Evolutionary conservation across 2,797 vertebrate species (phyloP), one percentile per base, ranked within the genome.

Genomic region (Ctenosaura bakeri): DNA sequence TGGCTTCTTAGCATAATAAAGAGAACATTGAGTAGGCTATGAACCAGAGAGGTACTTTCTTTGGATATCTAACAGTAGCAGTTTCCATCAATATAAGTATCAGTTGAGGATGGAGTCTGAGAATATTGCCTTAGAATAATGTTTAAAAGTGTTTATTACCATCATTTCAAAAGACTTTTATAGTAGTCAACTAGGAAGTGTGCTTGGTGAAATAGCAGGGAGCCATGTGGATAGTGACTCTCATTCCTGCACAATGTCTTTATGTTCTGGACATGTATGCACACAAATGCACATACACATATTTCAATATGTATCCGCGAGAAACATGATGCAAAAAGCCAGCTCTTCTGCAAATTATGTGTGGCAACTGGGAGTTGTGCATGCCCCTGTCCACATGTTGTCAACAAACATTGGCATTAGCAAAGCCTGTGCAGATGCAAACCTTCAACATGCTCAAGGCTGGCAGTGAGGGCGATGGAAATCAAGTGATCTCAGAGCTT

Each of bases 1-100:
- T 82, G 73, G 83, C 76, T 93, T 89, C 66, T 90, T 87, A 94
- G 93, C 35, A 83, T 78, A 92, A 87, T 89, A 91, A 95, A 95
- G 92, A 90, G 90, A 94, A 89, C 88, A 76, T 4, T 83, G 64
- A 89, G 56, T 71, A 89, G 92, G 95, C 89, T 93, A 7, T 86
- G 86, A 24, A 95, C 59, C 77, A 93, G 93, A 94, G 56, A 89
- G 20, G 32, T 90, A 87, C 94, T 77, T 90, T 56, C 94, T 94
- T 90, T 66, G 90, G 76, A 35, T 85, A 92, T 90, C 76, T 90
- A 50, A 9, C 42, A 94, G 56, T 46, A 91, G 16, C 4, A 95
- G 88, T 92, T 87, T 81, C 87, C 62, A 1, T 46, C 42, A 86
- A n/a, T 84, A 64, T n/a, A 92, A 90, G 16, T 50, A 74, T 1